Evolutionary conservation across 2,797 vertebrate species (phyloP), one percentile per base, ranked within the genome.

Genomic region (Brachyrhaphis roseni): DNA sequence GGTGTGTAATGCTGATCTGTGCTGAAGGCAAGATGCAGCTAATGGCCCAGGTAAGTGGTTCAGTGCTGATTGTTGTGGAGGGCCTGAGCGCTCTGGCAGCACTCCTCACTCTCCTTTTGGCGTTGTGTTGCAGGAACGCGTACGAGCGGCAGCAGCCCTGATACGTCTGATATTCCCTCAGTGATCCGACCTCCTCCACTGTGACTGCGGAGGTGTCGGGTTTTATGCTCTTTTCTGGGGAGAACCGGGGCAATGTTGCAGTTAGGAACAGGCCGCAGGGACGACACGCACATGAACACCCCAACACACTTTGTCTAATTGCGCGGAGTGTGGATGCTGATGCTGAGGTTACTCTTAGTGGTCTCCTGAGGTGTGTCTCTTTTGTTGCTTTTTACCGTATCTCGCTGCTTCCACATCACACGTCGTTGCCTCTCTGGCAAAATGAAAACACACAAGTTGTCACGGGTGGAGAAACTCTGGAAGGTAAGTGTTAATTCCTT

Each of bases 361-460:
- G 90, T 95, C 96, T 71, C 95, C 93, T 84, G 89, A 95, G 95
- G 95, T 96, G 97, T 93, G 96, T 95, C 94, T 95, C 72, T 89
- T 93, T 93, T 95, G 96, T 94, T 95, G 94, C 90, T 94, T 92
- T 94, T 93, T 86, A 78, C 39, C n/a, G 1, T 79, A 84, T 84
- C 81, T 90, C 81, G 83, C 79, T 90, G 72, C 84, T 83, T 93
- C 86, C 83, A 49, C 86, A 82, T 91, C 87, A 73, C 70, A 88
- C 75, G 86, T 86, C 92, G 80, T 82, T 34, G 77, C 87, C 57
- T 53, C 72, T 87, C 85, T 16, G 46, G 89, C 90, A 93, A 90
- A 77, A 99, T 98, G 98, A 97, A 95, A 78, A 91, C 94, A 72
- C 94, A 95, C 87, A 97, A 96, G 90, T 90, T 97, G 87, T 97